Evolutionary conservation across 1,140 invertebrate species (phyloP).

Genomic region (Coelopa frigida): DNA sequence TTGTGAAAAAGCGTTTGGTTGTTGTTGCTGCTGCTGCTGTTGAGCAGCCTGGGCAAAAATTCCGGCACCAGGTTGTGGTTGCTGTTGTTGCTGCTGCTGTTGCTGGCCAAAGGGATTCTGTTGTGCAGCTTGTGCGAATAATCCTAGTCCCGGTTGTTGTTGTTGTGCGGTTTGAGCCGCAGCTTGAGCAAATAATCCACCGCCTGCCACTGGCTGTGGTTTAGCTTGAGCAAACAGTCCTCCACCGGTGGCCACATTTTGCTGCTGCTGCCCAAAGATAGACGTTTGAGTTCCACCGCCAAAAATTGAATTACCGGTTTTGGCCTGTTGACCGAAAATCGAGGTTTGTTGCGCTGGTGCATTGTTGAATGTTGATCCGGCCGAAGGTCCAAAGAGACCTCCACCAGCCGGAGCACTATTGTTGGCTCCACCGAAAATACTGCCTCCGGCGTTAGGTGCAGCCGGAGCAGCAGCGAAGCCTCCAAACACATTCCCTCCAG

Average conservation of each 20-base stretch:
- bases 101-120: constrained; percentile 1
- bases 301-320: constrained; percentile 5
- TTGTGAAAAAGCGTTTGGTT: constrained; percentile 10
- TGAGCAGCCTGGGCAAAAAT: constrained; percentile 18
- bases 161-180: constrained; percentile 10
- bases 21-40: constrained; percentile 13
- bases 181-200: no score
- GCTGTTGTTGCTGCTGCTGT: constrained; percentile 4
- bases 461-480: neutral
- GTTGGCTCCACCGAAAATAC: constrained; percentile 16
- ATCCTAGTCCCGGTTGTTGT: neutral
- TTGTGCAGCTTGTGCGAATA: neutral
- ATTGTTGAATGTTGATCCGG: constrained; percentile 7
- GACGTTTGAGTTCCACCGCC: constrained; percentile 5
- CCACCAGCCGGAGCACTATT: constrained; percentile 14
- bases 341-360: constrained; percentile 1
- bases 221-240: constrained; percentile 19
- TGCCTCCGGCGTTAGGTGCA: constrained; percentile 1
- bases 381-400: constrained; percentile 1
- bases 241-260: constrained; percentile 10
- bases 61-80: constrained; percentile 3
- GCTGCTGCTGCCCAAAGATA: constrained; percentile 9
- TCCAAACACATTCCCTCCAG: constrained; percentile 15
- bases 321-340: constrained; percentile 21
- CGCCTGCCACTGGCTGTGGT: no score